A percentile compares a stretch with the other conserved stretches of the same genome.
phyloP scores from a whole-genome alignment of 2,888 invertebrate genomes.

The Xestia rhomboidea region DNA sequence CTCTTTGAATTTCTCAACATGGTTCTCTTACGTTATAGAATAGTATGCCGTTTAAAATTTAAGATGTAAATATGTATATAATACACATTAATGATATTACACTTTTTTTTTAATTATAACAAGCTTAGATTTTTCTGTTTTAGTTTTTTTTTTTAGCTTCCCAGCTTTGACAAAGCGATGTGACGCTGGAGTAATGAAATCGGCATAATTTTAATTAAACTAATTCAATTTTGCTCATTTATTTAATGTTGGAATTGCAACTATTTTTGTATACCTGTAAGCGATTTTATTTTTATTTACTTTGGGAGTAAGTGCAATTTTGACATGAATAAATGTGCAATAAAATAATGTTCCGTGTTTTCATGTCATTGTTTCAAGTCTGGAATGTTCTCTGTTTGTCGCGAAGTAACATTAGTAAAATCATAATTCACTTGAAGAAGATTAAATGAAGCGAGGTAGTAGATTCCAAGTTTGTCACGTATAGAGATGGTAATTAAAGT shows the following conservation, averaged over 20 bases:
- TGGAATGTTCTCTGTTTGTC: conserved; percentile 63
- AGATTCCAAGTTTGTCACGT: conserved; percentile 39
- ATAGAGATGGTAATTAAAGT: conserved; percentile 35
- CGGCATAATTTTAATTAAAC: conserved; percentile 57
- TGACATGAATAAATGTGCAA: conserved; percentile 70
- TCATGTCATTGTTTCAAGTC: conserved; percentile 41
- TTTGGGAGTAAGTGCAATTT: conserved; percentile 70
- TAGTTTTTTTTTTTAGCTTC: conserved; percentile 73
- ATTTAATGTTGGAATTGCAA: conserved; percentile 71
- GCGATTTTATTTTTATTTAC: conserved; percentile 55
- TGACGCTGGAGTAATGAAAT: conserved; percentile 58
- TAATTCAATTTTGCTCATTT: conserved; percentile 66
- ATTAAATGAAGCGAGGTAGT: too few species aligned
- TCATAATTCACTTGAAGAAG: conserved; percentile 34
- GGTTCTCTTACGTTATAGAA: conserved; percentile 78
- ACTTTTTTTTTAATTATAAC: conserved; percentile 79
- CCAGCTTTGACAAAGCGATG: conserved; percentile 54
- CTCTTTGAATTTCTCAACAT: conserved; percentile 74
- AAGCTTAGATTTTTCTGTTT: conserved; percentile 79
- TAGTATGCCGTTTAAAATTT: conserved; percentile 80
- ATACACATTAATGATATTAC: conserved; percentile 87
- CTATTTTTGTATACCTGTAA: conserved; percentile 50
- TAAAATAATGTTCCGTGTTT: conserved; percentile 29
- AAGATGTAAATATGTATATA: conserved; percentile 90
- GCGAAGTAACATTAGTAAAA: conserved; percentile 40